Conservation (phyloP, 2,113 vertebrate species). For the Gobio gobio region DNA sequence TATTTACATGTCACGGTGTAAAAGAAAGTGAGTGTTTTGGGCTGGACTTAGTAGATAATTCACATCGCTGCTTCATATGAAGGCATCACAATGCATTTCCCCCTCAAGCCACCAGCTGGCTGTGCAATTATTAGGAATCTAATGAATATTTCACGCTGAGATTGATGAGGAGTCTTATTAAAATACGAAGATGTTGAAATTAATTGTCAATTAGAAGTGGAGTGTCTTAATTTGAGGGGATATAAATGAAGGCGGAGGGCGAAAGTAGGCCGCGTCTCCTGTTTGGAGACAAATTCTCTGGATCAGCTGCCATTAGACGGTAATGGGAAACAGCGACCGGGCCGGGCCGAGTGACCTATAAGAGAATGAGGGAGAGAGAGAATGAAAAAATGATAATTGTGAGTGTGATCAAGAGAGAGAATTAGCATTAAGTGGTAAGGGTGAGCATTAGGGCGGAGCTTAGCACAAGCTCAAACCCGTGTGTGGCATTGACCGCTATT, state of each 20-base stretch:
- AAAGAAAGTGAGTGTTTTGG: neutral
- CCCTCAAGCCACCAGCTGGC: conserved; percentile 43
- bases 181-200: conserved; percentile 87
- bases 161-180: conserved; percentile 84
- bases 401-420: conserved; percentile 64
- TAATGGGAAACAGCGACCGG: conserved; percentile 73
- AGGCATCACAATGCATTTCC: conserved; percentile 41
- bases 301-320: conserved; percentile 74
- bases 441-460: conserved; percentile 64
- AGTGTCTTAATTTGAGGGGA: conserved; percentile 83
- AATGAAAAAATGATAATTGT: conserved; percentile 27
- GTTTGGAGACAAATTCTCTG: conserved; percentile 55
- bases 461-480: conserved; percentile 60
- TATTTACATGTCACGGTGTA: neutral
- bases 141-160: conserved; percentile 85
- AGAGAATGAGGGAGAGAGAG: conserved; percentile 8
- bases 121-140: conserved; percentile 74
- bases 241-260: conserved; percentile 74
- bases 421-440: conserved; percentile 68
- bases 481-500: conserved; percentile 79
- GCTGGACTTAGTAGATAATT: conserved; percentile 43
- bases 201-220: conserved; percentile 85
- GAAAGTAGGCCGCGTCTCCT: conserved; percentile 53
- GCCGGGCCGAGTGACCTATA: conserved; percentile 19
- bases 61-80: conserved; percentile 41